phyloP scores from a whole-genome alignment of 2,888 invertebrate genomes.

The Macaria liturata region DNA sequence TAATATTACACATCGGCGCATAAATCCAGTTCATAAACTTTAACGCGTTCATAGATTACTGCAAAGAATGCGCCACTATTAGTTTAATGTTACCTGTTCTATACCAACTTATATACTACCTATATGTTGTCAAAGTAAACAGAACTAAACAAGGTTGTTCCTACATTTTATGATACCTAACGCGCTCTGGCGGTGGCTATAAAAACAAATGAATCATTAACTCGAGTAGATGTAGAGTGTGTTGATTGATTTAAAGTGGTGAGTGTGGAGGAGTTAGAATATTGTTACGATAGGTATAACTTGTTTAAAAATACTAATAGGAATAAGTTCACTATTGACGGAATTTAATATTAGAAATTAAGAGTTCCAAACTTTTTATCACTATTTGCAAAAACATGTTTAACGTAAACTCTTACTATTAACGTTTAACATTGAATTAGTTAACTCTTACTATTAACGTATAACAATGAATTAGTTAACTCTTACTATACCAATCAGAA shows the following conservation, averaged over 20 bases:
- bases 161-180: slow-evolving; percentile 37
- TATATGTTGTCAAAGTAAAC: slow-evolving; percentile 23
- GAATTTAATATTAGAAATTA: no score
- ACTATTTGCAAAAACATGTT: no score
- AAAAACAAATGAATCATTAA: slow-evolving; percentile 43
- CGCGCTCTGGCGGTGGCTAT: slow-evolving; percentile 31
- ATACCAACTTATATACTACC: not conserved
- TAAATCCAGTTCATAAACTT: not conserved
- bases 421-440: no score
- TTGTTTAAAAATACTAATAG: no score
- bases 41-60: slow-evolving; percentile 2
- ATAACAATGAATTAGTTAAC: no score
- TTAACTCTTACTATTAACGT: no score
- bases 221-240: not conserved
- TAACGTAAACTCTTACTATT: no score
- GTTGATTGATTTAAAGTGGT: slow-evolving; percentile 3
- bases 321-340: no score
- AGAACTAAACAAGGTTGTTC: slow-evolving; percentile 39
- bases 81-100: slow-evolving; percentile 22
- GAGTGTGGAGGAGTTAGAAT: not conserved
- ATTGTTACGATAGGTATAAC: no score
- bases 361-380: no score
- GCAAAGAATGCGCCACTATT: slow-evolving; percentile 16
- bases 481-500: no score
- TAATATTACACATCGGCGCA: not conserved